Evolutionary conservation across 2,797 vertebrate species (phyloP), one percentile per base, ranked within the genome.

Genomic region (Ibycter americanus): DNA sequence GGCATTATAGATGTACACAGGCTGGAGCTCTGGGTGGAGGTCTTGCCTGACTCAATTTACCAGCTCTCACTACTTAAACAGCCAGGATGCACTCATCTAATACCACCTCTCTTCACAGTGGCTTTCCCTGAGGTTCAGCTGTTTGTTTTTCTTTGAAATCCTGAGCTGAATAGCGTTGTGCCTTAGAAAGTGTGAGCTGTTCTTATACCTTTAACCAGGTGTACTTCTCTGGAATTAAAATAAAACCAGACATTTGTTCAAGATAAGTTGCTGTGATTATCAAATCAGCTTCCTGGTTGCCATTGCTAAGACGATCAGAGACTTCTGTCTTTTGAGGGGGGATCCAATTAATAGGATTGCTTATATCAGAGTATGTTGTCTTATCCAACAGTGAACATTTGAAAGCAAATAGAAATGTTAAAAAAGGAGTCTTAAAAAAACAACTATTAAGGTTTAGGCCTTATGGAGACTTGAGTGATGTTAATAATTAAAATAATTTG

Each of bases 401-500:
- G 82, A 96, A 95, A 89, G 80, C 29, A 90, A 71, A 71, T 74
- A 89, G 84, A 93, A 93, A 90, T 68, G 44, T 78, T 73, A 84
- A 83, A 96, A 59, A 87, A 63, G 47, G 83, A 58, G 66, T n/a
- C n/a, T 94, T 93, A 74, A 89, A 68, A 68, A 97, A 95, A 87
- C 46, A 77, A 9, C 77, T 91, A 8, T 72, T 87, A 68, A 71
- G 49, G 13, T 56, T 89, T 96, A 38, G 87, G 71, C 61, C 91
- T 95, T 87, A 51, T 85, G 51, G 77, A 93, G 82, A 67, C 34
- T 46, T 96, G 90, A 90, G 89, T 96, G 78, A 93, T 91, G 87
- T 93, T 96, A 95, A 83, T 95, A 94, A 95, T 86, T 91, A 94
- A 89, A 84, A 78, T 72, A 90, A 93, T 87, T 87, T 94, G 31